A percentile compares a stretch with the other conserved stretches of the same genome.
phyloP scores from a whole-genome alignment of 2,113 vertebrate genomes.

The Stigmatopora argus region DNA sequence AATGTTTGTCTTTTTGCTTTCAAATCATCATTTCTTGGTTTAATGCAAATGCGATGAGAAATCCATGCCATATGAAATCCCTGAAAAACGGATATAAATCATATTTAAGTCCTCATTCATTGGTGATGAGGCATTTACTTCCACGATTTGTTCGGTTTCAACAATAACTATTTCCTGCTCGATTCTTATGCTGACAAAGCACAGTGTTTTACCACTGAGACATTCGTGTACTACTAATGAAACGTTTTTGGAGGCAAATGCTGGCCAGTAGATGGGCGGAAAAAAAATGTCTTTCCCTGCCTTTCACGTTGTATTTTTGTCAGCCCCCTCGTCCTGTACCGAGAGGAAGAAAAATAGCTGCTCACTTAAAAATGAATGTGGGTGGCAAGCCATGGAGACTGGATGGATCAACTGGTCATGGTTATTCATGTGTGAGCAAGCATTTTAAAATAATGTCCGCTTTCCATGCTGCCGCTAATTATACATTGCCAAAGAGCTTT shows the following conservation, averaged over 20 bases:
- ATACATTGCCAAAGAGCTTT: not conserved
- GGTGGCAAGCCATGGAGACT: conserved; percentile 52
- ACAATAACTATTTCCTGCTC: conserved; percentile 6
- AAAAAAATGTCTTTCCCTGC: not conserved
- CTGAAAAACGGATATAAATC: conserved; percentile 31
- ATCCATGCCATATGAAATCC: conserved; percentile 21
- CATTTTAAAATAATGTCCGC: conserved; percentile 17
- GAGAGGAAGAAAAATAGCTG: conserved; percentile 46
- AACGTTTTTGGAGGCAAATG: conserved; percentile 15
- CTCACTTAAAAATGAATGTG: conserved; percentile 54
- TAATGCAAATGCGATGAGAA: conserved; percentile 43
- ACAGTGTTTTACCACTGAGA: conserved; percentile 2
- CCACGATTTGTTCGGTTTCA: conserved; percentile 12
- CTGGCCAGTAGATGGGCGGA: conserved; percentile 5
- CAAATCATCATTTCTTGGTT: conserved; percentile 14
- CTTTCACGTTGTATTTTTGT: conserved; percentile 8
- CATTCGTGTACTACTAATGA: not conserved
- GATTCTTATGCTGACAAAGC: conserved; percentile 23
- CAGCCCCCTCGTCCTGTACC: conserved; percentile 40
- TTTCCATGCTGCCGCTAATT: conserved; percentile 11
- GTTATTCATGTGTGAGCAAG: conserved; percentile 49
- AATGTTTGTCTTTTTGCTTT: conserved; percentile 49
- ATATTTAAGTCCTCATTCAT: conserved; percentile 1
- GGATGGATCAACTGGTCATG: conserved; percentile 46
- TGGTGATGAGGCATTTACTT: conserved; percentile 2